phyloP scores from a whole-genome alignment of 2,888 invertebrate genomes.

The Cetonia aurata region DNA sequence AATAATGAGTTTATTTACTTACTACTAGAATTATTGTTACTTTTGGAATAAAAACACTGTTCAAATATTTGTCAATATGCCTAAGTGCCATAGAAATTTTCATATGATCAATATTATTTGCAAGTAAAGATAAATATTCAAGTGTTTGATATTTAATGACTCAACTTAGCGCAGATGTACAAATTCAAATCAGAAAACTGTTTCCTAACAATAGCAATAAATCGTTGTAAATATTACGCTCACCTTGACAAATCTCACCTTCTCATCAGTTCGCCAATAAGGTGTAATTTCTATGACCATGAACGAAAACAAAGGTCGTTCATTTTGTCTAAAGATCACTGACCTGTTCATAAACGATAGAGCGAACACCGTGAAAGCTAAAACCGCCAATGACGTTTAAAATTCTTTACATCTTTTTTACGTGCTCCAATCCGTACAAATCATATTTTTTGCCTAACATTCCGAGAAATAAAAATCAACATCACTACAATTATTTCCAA shows the following conservation, averaged over 20 bases:
- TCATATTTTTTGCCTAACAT: conserved; percentile 10
- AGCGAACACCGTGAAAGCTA: conserved; percentile 5
- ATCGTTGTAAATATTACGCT: conserved; percentile 1
- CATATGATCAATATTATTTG: background rate
- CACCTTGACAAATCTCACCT: conserved; percentile 16
- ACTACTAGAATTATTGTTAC: too few relatives aligned
- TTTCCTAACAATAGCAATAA: background rate
- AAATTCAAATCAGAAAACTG: background rate
- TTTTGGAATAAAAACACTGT: background rate
- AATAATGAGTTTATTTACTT: too few relatives aligned
- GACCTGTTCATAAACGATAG: conserved; percentile 15
- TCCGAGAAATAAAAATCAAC: background rate
- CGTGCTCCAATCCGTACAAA: background rate
- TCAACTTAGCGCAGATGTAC: background rate
- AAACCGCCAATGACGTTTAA: background rate
- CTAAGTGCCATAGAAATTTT: background rate
- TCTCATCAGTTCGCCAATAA: conserved; percentile 9
- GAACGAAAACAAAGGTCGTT: conserved; percentile 30
- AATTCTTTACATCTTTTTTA: background rate
- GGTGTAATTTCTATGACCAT: conserved; percentile 22
- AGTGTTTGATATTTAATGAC: background rate
- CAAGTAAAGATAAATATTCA: background rate
- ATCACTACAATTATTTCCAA: conserved; percentile 15
- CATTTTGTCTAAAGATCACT: conserved; percentile 21
- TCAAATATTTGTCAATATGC: background rate